phyloP scores from a whole-genome alignment of 1,140 invertebrate species.

The Amyelois transitella region DNA sequence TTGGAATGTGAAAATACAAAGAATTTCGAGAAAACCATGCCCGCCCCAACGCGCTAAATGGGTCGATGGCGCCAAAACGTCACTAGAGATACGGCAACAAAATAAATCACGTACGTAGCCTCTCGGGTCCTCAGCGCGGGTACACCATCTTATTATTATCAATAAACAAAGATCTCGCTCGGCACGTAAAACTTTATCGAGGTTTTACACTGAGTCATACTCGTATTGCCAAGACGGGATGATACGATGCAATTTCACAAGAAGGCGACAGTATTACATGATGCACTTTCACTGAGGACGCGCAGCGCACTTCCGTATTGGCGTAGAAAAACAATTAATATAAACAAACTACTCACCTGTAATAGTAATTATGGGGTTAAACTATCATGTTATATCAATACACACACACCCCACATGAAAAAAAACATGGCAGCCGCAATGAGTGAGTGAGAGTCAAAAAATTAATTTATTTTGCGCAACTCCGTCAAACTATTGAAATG shows the following conservation, averaged over 20 bases:
- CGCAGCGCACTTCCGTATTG: slow-evolving; percentile 44
- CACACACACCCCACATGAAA: slow-evolving; percentile 72
- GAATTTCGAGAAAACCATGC: slow-evolving; percentile 52
- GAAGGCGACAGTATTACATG: slow-evolving; percentile 68
- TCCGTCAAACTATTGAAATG: slow-evolving; percentile 63
- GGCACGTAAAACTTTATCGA: slow-evolving; percentile 21
- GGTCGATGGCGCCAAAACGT: slow-evolving; percentile 73
- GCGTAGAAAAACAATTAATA: slow-evolving; percentile 28
- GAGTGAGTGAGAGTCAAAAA: slow-evolving; percentile 68
- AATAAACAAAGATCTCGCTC: slow-evolving; percentile 25
- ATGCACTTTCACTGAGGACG: slow-evolving; percentile 69
- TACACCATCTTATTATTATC: slow-evolving; percentile 7
- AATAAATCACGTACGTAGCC: slow-evolving; percentile 15
- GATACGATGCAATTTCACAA: slow-evolving; percentile 68
- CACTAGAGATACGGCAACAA: slow-evolving; percentile 44
- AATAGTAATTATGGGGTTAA: slow-evolving; percentile 61
- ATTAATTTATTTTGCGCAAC: slow-evolving; percentile 65
- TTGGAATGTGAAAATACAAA: slow-evolving; percentile 53
- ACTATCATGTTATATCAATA: slow-evolving; percentile 69
- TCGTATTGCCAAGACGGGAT: slow-evolving; percentile 31
- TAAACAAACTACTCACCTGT: slow-evolving; percentile 54
- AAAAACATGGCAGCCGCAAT: slow-evolving; percentile 72
- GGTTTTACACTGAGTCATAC: slow-evolving; percentile 39
- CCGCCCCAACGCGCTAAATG: slow-evolving; percentile 63
- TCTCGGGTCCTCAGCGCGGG: background rate